phyloP scores from a whole-genome alignment of 1,140 invertebrate genomes.

The Drosophila baimaii region DNA sequence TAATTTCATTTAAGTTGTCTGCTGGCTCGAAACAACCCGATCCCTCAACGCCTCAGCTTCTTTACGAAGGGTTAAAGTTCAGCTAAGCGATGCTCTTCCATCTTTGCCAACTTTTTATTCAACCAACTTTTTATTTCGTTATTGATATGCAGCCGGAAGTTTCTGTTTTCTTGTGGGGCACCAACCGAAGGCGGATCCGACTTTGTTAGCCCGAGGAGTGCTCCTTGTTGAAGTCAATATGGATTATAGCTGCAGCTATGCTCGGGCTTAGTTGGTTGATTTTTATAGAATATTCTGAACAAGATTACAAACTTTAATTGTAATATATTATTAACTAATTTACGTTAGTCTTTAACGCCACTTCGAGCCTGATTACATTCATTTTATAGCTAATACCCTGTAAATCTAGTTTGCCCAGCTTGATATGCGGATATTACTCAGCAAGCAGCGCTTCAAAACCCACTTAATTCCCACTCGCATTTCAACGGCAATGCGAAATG shows the following conservation, averaged over 20 bases:
- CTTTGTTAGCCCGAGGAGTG: not conserved
- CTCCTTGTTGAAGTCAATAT: not conserved
- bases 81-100: constrained; percentile 32
- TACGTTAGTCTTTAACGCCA: too few relatives aligned
- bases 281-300: not conserved
- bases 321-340: too few relatives aligned
- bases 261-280: not conserved
- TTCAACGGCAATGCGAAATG: constrained; percentile 40
- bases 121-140: constrained; percentile 40
- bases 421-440: constrained; percentile 18
- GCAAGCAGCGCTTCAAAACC: constrained; percentile 17
- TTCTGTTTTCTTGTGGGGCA: constrained; percentile 31
- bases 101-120: constrained; percentile 11
- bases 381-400: not conserved
- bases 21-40: not conserved
- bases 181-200: not conserved
- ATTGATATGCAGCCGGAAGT: constrained; percentile 70
- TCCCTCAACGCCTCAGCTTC: not conserved
- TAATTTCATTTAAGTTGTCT: constrained; percentile 68
- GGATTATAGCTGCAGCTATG: too few relatives aligned
- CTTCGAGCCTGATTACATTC: not conserved
- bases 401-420: constrained; percentile 8
- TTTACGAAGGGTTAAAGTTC: constrained; percentile 21
- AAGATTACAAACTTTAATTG: not conserved
- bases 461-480: constrained; percentile 65